Conservation (phyloP, 2,888 invertebrate genomes). For the Drepana falcataria region DNA sequence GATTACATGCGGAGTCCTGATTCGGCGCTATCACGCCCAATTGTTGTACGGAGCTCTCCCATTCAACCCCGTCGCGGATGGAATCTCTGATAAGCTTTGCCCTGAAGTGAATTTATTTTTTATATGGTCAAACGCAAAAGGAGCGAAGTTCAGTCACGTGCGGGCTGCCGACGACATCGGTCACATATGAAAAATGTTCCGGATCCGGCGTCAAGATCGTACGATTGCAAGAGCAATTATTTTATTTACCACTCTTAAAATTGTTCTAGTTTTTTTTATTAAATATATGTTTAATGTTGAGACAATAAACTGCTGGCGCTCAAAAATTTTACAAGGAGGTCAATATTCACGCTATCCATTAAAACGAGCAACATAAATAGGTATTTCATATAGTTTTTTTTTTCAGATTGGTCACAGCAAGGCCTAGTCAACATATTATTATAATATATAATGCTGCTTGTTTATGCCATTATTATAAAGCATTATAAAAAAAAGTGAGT, state of each 20-base stretch:
- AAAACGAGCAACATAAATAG: too few relatives aligned
- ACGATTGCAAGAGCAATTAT: neutral
- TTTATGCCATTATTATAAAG: too few relatives aligned
- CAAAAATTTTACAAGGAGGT: too few relatives aligned
- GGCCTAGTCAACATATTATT: too few relatives aligned
- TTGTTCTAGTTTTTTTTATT: too few relatives aligned
- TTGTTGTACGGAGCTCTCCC: constrained; percentile 44
- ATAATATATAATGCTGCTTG: too few relatives aligned
- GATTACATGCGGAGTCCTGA: constrained; percentile 39
- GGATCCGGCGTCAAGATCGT: neutral
- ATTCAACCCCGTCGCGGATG: constrained; percentile 39
- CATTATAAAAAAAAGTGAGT: too few relatives aligned
- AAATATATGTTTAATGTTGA: too few relatives aligned
- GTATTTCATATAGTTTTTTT: too few relatives aligned
- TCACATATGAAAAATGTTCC: constrained; percentile 7
- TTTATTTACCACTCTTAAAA: neutral
- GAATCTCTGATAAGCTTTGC: constrained; percentile 52
- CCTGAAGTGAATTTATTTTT: constrained; percentile 39
- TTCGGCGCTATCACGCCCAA: constrained; percentile 43
- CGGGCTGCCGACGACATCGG: constrained; percentile 11
- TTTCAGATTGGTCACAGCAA: too few relatives aligned
- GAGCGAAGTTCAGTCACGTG: constrained; percentile 43
- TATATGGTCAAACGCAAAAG: constrained; percentile 27
- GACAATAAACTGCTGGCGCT: too few relatives aligned
- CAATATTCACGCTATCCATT: too few relatives aligned